Evolutionary conservation across 2,888 invertebrate genomes (phyloP), one percentile per base, ranked within the genome.

Genomic region (Himalopsyche japonica): DNA sequence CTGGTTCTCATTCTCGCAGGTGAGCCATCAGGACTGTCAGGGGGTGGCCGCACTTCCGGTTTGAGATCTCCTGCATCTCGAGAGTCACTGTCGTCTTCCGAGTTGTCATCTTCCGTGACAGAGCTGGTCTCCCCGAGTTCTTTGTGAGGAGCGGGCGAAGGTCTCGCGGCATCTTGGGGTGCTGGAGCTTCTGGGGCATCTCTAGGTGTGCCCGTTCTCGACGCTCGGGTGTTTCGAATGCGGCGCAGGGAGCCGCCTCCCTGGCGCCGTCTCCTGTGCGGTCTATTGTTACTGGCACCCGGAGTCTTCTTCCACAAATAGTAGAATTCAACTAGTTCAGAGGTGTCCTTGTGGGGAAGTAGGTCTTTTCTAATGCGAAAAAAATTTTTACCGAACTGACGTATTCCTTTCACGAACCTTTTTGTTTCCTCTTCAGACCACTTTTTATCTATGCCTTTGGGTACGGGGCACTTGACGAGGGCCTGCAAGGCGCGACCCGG

Each of bases 261-360:
- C 90, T 97, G 97, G 81, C 98, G 93, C 87, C 98, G 93, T 89
- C 98, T 94, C 87, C 98, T 94, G 90, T 98, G 98, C 34, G 98
- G 98, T 88, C 99, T 94, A 91, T 98, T 98, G 90, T 97, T 98
- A 90, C 98, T 97, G 86, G 99, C 99, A 89, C 98, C 98, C 27
- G 99, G 98, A 57, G 99, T 98, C 93, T 99, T 99, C 93, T 99
- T 99, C 99, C 99, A 99, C 89, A 98, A 93, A 92, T 99, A 99
- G 92, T 99, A 99, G 93, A 98, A 99, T 91, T 99, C 98, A 82
- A 99, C 98, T 89, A 99, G 92, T 90, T 99, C 99, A 83, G 98
- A 96, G 89, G 99, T 98, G 90, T 99, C 98, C 93, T 98, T 98
- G 90, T 98, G 98, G 83, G 99, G 98, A 88, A 99, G 93, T 88